A percentile compares a stretch with the other conserved stretches of the same genome.
These are phyloP conservation scores for Caenorhabditis briggsae DNA, from an alignment of 1,140 invertebrate genomes.

Conservation along the genomic window DNA sequence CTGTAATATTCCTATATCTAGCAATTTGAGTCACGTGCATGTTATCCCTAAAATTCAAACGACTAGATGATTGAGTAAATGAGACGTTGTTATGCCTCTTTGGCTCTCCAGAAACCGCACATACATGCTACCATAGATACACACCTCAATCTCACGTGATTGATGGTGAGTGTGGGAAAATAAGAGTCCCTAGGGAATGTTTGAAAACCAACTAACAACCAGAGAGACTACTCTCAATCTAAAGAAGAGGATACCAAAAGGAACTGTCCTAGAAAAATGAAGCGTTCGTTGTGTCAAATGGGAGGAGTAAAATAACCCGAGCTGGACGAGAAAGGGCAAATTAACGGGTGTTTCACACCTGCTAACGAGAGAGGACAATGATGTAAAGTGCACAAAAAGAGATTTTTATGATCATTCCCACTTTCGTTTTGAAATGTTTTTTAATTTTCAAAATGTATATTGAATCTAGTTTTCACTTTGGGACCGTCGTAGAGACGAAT, in stretches of 20 bases:
- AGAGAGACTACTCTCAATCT: too few species aligned
- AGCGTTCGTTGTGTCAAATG: neutral
- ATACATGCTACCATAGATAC: neutral
- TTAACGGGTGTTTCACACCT: conserved; percentile 23
- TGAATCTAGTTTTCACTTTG: too few species aligned
- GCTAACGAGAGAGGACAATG: neutral
- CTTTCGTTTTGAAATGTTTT: neutral
- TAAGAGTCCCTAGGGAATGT: neutral
- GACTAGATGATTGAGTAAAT: neutral
- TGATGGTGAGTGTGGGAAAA: conserved; percentile 24
- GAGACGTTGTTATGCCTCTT: neutral
- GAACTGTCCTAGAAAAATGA: neutral
- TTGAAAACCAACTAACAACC: neutral
- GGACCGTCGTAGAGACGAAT: neutral
- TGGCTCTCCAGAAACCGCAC: neutral
- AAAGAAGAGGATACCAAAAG: neutral
- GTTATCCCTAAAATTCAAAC: too few species aligned
- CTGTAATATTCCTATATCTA: neutral
- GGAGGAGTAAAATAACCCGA: conserved; percentile 9
- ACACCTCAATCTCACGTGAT: conserved; percentile 33
- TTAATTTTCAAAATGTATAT: too few species aligned
- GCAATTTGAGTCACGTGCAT: neutral
- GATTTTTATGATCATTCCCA: too few species aligned
- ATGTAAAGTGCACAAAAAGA: conserved; percentile 7
- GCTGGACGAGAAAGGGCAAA: neutral